Base-by-base conservation (phyloP, 2,797 vertebrate genomes). In the Phalloptychus januarius region DNA sequence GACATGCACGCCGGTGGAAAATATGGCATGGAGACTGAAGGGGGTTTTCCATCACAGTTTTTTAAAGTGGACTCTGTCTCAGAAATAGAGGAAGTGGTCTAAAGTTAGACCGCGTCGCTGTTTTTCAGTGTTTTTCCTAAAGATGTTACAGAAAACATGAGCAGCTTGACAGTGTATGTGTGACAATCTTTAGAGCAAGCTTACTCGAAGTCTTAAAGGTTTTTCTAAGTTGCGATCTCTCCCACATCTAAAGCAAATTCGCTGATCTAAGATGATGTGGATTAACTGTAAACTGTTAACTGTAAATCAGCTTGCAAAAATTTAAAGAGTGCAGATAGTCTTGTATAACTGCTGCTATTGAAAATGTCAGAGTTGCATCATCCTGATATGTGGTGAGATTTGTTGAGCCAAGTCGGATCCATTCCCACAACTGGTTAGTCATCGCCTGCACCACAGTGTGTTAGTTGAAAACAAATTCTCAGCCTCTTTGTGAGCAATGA, bases 391-490 rank as follows among this genome's bases (percentile, higher is more conserved):
- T 90, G 89, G 87, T 85, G 76, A 85, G 84, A 89, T 87, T 80
- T 82, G 79, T 89, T 70, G 74, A 91, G 88, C 90, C 90, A 86
- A 89, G 86, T 85, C 83, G 54, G 81, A 92, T 92, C 82, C 71
- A 90, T 93, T 93, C 90, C 89, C 86, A 89, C 85, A 90, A 91
- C 79, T 85, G 16, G 16, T 93, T 91, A 93, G 91, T 93, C 92
- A 91, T 91, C 90, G 78, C n/a, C 82, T 83, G 48, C 72, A 86
- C 73, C 82, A 87, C 84, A 91, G 83, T 87, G 85, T 69, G 67
- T 86, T 71, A 79, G 88, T 87, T 89, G 81, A 92, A 91, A 91
- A 87, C 81, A 87, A 80, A 91, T 87, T 80, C 78, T 91, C 90
- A 89, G 61, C 71, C 77, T 80, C 74, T 87, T 88, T 90, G 74